These are phyloP conservation scores for Pseudotriccus pelzelni DNA, from an alignment of 2,797 vertebrate species.

Conservation along the genomic window DNA sequence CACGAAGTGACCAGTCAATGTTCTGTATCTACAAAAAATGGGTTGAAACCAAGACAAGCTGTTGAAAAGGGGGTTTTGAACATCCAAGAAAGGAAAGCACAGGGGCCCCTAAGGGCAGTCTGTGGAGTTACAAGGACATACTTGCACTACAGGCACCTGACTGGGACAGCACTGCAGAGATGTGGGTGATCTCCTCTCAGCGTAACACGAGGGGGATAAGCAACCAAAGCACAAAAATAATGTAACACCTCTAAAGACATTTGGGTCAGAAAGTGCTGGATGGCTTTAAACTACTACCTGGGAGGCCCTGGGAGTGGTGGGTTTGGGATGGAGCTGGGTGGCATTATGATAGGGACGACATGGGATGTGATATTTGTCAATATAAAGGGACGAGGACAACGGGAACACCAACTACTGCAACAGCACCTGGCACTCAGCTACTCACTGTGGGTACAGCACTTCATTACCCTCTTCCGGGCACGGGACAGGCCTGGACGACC, in stretches of 20 bases:
- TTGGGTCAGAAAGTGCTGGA: not conserved
- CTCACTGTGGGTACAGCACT: not conserved
- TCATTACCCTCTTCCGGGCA: rapidly evolving
- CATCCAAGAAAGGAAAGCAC: not conserved
- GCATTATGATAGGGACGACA: rapidly evolving
- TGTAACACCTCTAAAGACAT: rapidly evolving
- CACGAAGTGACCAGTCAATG: rapidly evolving
- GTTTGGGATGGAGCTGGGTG: not conserved
- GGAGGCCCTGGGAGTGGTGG: not conserved
- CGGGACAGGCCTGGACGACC: not conserved
- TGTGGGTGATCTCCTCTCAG: rapidly evolving
- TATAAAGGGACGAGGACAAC: not conserved
- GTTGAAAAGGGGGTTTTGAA: not conserved
- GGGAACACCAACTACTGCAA: not conserved
- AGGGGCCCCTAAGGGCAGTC: not conserved
- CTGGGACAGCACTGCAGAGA: not conserved
- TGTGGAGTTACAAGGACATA: not conserved
- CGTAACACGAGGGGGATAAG: rapidly evolving
- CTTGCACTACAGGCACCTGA: not conserved
- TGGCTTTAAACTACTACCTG: not conserved
- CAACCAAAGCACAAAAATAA: not conserved
- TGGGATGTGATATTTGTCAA: rapidly evolving
- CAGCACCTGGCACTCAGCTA: not conserved
- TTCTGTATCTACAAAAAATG: not conserved
- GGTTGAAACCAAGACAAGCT: not conserved